These are phyloP conservation scores for Anolis sagrei DNA, from an alignment of 2,113 vertebrate species.

Conservation along the genomic window DNA sequence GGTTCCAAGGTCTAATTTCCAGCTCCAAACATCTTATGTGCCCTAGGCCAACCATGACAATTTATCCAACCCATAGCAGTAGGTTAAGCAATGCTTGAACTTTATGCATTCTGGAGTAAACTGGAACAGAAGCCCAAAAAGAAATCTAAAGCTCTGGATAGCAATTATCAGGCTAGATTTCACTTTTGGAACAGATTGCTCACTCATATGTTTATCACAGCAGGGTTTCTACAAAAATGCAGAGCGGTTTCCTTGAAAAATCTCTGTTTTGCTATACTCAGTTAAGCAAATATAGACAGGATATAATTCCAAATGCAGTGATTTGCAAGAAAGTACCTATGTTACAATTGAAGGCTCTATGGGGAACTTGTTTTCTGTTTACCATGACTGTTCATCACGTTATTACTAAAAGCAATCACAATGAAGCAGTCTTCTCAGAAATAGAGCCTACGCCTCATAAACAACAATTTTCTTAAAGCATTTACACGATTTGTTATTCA, in stretches of 20 bases:
- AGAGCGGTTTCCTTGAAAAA: neutral
- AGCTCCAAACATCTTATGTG: neutral
- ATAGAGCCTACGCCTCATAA: neutral
- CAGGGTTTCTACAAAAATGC: neutral
- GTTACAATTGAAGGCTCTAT: neutral
- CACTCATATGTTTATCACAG: neutral
- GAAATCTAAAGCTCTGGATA: neutral
- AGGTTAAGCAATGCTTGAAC: neutral
- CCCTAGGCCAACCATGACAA: neutral
- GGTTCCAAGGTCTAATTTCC: too few species aligned
- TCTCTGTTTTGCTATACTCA: neutral
- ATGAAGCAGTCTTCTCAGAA: neutral
- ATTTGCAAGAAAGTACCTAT: conserved; percentile 4
- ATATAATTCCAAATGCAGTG: neutral
- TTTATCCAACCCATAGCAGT: neutral
- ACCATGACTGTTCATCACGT: neutral
- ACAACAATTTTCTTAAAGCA: neutral
- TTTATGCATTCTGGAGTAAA: neutral
- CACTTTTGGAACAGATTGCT: neutral
- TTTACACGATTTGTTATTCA: neutral
- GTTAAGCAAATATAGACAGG: neutral
- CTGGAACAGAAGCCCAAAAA: neutral
- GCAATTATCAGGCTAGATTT: neutral
- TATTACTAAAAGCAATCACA: neutral
- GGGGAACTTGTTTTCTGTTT: neutral